phyloP scores from a whole-genome alignment of 2,888 invertebrate genomes.

The Ellobium chinense region DNA sequence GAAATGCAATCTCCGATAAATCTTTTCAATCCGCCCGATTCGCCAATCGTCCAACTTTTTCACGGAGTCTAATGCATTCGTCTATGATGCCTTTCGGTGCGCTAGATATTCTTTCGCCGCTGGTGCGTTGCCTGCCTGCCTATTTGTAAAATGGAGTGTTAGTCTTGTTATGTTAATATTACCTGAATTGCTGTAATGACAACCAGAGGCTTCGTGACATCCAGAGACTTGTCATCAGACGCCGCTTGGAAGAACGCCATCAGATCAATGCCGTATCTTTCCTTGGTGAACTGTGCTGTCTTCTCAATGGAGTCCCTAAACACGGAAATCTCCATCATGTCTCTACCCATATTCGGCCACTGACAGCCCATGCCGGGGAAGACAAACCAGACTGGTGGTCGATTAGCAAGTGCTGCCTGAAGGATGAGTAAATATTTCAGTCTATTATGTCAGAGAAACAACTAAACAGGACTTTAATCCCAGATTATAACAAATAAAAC shows the following conservation, averaged over 20 bases:
- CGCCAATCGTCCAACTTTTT: no score
- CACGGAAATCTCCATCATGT: slow-evolving; percentile 88
- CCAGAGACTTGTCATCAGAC: slow-evolving; percentile 88
- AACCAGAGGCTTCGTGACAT: slow-evolving; percentile 93
- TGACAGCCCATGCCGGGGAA: slow-evolving; percentile 99
- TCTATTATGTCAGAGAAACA: no score
- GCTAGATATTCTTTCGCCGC: no score
- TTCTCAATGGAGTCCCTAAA: slow-evolving; percentile 89
- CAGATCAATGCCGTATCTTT: slow-evolving; percentile 88
- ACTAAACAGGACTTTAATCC: no score
- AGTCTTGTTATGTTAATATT: no score
- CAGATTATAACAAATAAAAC: no score
- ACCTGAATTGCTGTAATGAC: slow-evolving; percentile 96
- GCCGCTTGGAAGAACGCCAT: slow-evolving; percentile 88
- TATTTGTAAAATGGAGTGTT: no score
- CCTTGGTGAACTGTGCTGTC: slow-evolving; percentile 88
- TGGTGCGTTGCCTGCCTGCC: no score
- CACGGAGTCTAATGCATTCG: no score
- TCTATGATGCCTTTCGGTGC: no score
- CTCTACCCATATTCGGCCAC: slow-evolving; percentile 96
- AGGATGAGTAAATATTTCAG: neutral
- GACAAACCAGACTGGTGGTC: slow-evolving; percentile 93
- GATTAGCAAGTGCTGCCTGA: neutral
- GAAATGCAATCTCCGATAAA: no score
- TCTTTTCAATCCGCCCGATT: no score